A percentile compares a stretch with the other conserved stretches of the same genome.
Evolutionary conservation across 2,797 vertebrate genomes (phyloP).

Genomic region (Mareca penelope): DNA sequence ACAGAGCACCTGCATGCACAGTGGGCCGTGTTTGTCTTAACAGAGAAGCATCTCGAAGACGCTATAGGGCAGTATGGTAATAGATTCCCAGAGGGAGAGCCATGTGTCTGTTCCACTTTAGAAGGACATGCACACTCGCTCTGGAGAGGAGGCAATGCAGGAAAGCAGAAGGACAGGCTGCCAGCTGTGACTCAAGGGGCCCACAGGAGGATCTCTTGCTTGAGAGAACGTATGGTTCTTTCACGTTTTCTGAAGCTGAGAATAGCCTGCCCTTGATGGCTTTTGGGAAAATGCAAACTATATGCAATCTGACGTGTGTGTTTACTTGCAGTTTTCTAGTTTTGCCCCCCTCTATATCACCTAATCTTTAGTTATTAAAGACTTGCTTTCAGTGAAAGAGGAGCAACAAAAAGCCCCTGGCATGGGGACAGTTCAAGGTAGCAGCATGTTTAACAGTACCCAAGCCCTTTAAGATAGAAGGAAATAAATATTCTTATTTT

Average conservation of each 20-base stretch:
- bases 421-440: not conserved
- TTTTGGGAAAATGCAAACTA: not conserved
- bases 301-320: not conserved
- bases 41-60: not conserved
- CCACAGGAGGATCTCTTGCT: not conserved
- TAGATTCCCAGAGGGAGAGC: not conserved
- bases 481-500: not conserved
- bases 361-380: not conserved
- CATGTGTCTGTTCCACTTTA: not conserved
- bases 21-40: not conserved
- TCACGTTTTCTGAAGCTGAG: not conserved
- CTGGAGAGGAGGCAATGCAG: not conserved
- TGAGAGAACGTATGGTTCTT: not conserved
- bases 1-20: not conserved
- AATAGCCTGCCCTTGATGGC: not conserved
- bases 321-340: not conserved
- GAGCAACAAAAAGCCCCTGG: not conserved
- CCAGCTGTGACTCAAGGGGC: not conserved
- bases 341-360: not conserved
- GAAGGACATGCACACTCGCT: not conserved
- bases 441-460: rapidly evolving
- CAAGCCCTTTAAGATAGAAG: not conserved
- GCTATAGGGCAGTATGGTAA: not conserved
- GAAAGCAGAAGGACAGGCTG: constrained; percentile 9
- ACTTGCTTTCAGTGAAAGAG: not conserved